These are phyloP conservation scores for Tromatobia lineatoria DNA, from an alignment of 2,888 invertebrate genomes.

Conservation along the genomic window DNA sequence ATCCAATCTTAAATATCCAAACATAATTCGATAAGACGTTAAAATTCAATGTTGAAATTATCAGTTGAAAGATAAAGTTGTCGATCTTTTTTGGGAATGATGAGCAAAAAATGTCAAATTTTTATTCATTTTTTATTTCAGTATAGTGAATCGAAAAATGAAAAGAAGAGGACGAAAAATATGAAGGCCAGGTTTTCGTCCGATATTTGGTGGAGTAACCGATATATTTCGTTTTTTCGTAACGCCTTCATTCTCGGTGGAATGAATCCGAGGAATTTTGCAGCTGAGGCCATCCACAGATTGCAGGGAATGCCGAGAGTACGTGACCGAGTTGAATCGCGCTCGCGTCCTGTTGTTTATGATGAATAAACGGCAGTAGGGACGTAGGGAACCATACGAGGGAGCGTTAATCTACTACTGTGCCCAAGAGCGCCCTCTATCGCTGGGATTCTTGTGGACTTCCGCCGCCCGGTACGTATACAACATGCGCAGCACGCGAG, in stretches of 20 bases:
- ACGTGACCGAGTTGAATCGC: conserved; percentile 68
- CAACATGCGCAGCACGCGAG: conserved; percentile 1
- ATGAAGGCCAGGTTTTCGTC: too few relatives aligned
- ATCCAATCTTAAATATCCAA: too few relatives aligned
- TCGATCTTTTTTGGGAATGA: too few relatives aligned
- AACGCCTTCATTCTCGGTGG: conserved; percentile 51
- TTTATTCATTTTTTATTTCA: too few relatives aligned
- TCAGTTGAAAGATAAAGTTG: too few relatives aligned
- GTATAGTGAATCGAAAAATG: too few relatives aligned
- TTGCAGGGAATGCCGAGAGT: conserved; percentile 56
- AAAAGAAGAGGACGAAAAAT: too few relatives aligned
- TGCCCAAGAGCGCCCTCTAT: conserved; percentile 13
- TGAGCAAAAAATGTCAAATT: too few relatives aligned
- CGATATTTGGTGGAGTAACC: too few relatives aligned
- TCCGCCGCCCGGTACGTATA: not conserved
- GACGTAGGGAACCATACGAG: conserved; percentile 57
- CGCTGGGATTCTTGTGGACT: conserved; percentile 28
- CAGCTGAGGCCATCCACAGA: conserved; percentile 37
- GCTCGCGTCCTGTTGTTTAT: conserved; percentile 62
- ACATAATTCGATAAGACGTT: too few relatives aligned
- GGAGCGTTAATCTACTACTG: conserved; percentile 62
- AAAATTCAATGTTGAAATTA: too few relatives aligned
- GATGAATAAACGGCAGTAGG: conserved; percentile 55
- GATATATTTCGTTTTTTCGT: not conserved
- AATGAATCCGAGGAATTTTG: conserved; percentile 63